Conservation (phyloP, 2,113 vertebrate genomes). For the Cnemophilus loriae region DNA sequence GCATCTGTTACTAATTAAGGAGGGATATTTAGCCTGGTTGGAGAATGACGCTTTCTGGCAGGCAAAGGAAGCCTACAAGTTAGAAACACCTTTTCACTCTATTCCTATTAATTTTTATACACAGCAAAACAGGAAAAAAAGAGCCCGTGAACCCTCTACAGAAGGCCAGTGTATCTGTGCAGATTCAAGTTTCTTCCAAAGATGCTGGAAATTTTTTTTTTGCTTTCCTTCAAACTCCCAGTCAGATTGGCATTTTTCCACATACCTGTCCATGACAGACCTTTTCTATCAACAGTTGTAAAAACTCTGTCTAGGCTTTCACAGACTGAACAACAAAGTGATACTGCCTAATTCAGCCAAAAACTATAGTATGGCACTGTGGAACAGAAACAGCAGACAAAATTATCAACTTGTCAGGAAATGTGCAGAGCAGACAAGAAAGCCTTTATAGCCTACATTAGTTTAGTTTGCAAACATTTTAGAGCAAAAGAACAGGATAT, state of each 20-base stretch:
- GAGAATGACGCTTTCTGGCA: background rate
- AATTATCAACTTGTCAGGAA: background rate
- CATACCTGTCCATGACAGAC: background rate
- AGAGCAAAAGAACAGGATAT: background rate
- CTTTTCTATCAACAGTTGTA: background rate
- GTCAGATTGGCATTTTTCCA: background rate
- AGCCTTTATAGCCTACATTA: background rate
- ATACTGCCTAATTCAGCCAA: background rate
- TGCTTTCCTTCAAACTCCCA: background rate
- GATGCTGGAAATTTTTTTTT: background rate
- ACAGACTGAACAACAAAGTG: background rate
- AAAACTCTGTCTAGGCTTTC: background rate
- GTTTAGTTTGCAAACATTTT: background rate
- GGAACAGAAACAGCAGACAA: background rate
- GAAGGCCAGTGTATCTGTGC: background rate
- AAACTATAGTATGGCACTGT: background rate
- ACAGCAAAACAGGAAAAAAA: background rate
- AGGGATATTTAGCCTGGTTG: background rate
- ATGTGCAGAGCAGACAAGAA: background rate
- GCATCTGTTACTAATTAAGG: conserved; percentile 63
- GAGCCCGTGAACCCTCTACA: background rate
- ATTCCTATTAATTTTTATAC: background rate
- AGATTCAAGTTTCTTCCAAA: background rate
- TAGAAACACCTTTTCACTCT: conserved; percentile 8
- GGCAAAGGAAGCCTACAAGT: background rate